Evolutionary conservation across 2,797 vertebrate species (phyloP).

Genomic region (Pelobates cultripes): DNA sequence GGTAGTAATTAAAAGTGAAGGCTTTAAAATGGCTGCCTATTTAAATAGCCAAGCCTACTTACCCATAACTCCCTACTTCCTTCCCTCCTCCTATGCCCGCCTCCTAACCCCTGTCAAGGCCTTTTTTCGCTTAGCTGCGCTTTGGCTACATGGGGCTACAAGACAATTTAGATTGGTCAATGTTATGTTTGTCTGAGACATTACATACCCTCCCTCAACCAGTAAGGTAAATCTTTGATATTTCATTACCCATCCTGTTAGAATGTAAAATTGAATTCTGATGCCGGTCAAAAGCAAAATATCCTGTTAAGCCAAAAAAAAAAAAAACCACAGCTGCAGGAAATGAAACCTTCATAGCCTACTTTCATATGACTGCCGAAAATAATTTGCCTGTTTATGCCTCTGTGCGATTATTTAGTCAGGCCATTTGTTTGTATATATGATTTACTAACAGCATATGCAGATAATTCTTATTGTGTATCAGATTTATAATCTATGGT

Average conservation of each 20-base stretch:
- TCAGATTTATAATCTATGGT: neutral
- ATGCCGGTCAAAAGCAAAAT: neutral
- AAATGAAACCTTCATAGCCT: neutral
- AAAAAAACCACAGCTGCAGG: neutral
- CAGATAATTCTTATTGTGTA: constrained; percentile 1
- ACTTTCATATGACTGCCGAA: neutral
- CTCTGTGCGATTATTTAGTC: neutral
- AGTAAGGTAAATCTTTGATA: neutral
- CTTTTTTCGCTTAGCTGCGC: too few relatives aligned
- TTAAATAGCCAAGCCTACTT: too few relatives aligned
- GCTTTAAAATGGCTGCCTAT: too few relatives aligned
- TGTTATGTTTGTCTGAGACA: too few relatives aligned
- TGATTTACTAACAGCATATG: neutral
- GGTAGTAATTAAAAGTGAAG: too few relatives aligned
- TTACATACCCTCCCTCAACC: too few relatives aligned
- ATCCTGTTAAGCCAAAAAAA: neutral
- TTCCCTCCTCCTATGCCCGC: too few relatives aligned
- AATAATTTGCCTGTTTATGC: neutral
- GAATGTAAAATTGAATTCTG: neutral
- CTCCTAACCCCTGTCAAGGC: too few relatives aligned
- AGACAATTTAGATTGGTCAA: too few relatives aligned
- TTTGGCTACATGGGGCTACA: too few relatives aligned
- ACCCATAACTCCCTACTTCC: too few relatives aligned
- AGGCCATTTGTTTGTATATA: neutral
- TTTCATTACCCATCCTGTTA: neutral